Base-by-base conservation (phyloP, 2,797 vertebrate genomes). In the Acipenser transmontanus region DNA sequence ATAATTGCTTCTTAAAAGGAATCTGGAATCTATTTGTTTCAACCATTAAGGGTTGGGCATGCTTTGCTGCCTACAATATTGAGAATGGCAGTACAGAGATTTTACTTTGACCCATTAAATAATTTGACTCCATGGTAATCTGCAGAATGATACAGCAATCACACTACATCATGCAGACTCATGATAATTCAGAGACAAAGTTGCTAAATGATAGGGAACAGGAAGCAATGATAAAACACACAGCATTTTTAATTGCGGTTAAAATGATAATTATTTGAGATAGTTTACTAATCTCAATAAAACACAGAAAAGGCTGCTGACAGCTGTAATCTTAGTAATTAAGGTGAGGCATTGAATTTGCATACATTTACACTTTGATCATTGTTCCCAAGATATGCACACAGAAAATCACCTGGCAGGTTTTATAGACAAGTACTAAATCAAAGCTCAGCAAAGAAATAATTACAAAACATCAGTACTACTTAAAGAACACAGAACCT, bases 361-460 rank as follows among this genome's bases (percentile, higher is more conserved):
- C 87, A 88, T 90, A 78, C 80, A 88, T 91, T 86, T 86, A 71
- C 73, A 72, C 73, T 84, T 77, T 71, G 75, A 87, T 87, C 78
- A 74, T 82, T 80, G 81, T 85, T 85, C 82, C 75, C 65, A 11
- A 68, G 85, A 77, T 72, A 77, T 61, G 9, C 4, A 69, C 62
- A 74, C 80, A 3, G 34, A 83, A 85, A 81, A 78, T 77, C 74
- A 77, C 62, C 68, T 71, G 49, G 52, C 72, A 67, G 63, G 62
- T 71, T 76, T 74, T 54, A 34, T 54, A 54, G 52, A 9, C 52
- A 54, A 76, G 8, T 47, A 54, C 17, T 50, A 70, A 75, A 78
- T 80, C 73, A 72, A 72, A 77, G 70, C 0, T 62, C 65, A 63
- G 34, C 13, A 70, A 56, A 65, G 34, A 67, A 84, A 73, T 68